Conservation (phyloP, 2,888 invertebrate species). For the Cosmia trapezina region DNA sequence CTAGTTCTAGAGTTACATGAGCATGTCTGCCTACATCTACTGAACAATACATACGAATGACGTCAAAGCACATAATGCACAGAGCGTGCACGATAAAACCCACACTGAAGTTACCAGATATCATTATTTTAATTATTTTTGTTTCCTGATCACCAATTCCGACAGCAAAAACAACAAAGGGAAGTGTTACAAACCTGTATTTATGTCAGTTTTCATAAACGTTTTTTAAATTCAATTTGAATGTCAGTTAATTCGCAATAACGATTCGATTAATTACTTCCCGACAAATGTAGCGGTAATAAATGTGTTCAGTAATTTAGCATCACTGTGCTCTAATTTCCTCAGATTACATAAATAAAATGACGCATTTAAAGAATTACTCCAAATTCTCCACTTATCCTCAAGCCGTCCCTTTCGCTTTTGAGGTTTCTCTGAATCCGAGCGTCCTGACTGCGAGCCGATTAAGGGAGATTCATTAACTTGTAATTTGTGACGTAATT, state of each 20-base stretch:
- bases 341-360: conserved; percentile 58
- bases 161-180: conserved; percentile 31
- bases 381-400: conserved; percentile 69
- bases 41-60: conserved; percentile 57
- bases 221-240: conserved; percentile 35
- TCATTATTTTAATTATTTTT: conserved; percentile 23
- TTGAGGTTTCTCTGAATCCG: conserved; percentile 72
- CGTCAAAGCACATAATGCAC: conserved; percentile 56
- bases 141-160: conserved; percentile 40
- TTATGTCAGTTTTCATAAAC: conserved; percentile 31
- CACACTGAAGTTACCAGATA: conserved; percentile 29
- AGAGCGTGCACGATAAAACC: conserved; percentile 56
- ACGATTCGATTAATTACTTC: conserved; percentile 59
- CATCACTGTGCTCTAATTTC: conserved; percentile 54
- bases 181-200: conserved; percentile 32
- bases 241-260: conserved; percentile 49
- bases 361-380: conserved; percentile 41
- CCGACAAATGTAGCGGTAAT: conserved; percentile 49
- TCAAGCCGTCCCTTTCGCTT: conserved; percentile 74
- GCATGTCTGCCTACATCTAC: conserved; percentile 46
- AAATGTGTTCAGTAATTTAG: conserved; percentile 52
- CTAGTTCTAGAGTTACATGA: conserved; percentile 54
- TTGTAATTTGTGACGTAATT: conserved; percentile 41
- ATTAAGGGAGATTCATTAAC: conserved; percentile 56
- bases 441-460: conserved; percentile 59